Percentiles rank a stretch among this genome's conserved stretches.
Evolutionary conservation across 1,140 invertebrate species (phyloP).

Genomic region (Drosophila ohnishii): DNA sequence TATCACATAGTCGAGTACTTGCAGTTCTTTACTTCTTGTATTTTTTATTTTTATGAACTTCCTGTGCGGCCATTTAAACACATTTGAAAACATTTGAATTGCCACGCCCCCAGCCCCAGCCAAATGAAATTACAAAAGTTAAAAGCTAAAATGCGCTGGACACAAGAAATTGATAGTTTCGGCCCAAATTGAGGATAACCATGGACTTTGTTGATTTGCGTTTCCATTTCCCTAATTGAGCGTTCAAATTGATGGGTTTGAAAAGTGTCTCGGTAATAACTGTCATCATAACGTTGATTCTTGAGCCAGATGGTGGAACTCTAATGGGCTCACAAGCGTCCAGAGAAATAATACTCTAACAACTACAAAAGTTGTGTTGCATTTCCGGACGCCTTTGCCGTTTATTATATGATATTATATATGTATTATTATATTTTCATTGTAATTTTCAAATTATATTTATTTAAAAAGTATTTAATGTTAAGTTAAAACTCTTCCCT

Average conservation of each 20-base stretch:
- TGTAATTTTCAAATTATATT: background rate
- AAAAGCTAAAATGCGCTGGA: background rate
- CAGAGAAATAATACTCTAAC: background rate
- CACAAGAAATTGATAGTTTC: slow-evolving; percentile 41
- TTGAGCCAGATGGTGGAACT: background rate
- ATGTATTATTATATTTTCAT: no score
- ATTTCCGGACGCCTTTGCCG: background rate
- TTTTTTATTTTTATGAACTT: slow-evolving; percentile 18
- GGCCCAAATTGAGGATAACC: slow-evolving; percentile 20
- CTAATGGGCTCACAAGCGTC: background rate
- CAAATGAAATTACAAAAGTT: slow-evolving; percentile 44
- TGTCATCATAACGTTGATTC: background rate
- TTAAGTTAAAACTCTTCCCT: background rate
- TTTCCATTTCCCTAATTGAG: slow-evolving; percentile 43
- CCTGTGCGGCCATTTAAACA: slow-evolving; percentile 12
- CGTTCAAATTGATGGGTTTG: slow-evolving; percentile 32
- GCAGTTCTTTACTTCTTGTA: no score
- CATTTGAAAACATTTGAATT: slow-evolving; percentile 32
- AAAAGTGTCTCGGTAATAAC: slow-evolving; percentile 18
- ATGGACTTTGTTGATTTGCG: slow-evolving; percentile 15
- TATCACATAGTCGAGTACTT: background rate
- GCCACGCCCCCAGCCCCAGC: slow-evolving; percentile 8
- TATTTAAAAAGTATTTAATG: background rate
- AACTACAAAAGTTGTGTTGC: background rate
- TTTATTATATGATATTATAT: no score